Conservation (phyloP, 2,888 invertebrate species). For the Ditula angustiorana region DNA sequence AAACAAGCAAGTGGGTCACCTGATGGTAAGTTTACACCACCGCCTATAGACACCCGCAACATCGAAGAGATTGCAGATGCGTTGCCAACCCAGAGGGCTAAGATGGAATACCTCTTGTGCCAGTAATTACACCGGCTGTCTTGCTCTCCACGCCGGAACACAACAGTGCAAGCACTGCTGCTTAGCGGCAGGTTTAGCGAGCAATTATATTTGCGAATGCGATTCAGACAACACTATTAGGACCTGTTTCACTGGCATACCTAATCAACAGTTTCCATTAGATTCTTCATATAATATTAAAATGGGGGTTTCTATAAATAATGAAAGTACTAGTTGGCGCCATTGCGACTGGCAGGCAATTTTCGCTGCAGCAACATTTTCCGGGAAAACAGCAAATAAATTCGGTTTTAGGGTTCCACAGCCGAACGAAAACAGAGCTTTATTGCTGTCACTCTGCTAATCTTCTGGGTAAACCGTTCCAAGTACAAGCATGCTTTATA, state of each 20-base stretch:
- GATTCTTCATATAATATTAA: not conserved
- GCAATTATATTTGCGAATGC: not conserved
- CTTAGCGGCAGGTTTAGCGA: too few relatives aligned
- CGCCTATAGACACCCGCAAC: too few relatives aligned
- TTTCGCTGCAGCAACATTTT: not conserved
- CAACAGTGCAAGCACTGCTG: too few relatives aligned
- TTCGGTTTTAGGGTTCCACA: not conserved
- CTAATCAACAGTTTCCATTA: not conserved
- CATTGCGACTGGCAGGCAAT: not conserved
- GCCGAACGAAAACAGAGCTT: not conserved
- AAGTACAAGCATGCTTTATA: too few relatives aligned
- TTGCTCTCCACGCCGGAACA: too few relatives aligned
- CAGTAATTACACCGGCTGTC: too few relatives aligned
- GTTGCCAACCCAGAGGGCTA: too few relatives aligned
- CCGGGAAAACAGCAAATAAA: not conserved
- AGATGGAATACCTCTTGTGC: too few relatives aligned
- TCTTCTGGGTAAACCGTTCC: too few relatives aligned
- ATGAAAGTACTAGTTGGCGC: not conserved
- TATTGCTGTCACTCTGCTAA: not conserved
- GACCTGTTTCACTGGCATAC: not conserved
- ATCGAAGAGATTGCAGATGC: too few relatives aligned
- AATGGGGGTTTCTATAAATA: not conserved
- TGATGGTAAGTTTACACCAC: too few relatives aligned
- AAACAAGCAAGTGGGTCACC: too few relatives aligned
- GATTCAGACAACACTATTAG: not conserved